Base-by-base conservation (phyloP, 2,113 vertebrate genomes). In the Strix uralensis region DNA sequence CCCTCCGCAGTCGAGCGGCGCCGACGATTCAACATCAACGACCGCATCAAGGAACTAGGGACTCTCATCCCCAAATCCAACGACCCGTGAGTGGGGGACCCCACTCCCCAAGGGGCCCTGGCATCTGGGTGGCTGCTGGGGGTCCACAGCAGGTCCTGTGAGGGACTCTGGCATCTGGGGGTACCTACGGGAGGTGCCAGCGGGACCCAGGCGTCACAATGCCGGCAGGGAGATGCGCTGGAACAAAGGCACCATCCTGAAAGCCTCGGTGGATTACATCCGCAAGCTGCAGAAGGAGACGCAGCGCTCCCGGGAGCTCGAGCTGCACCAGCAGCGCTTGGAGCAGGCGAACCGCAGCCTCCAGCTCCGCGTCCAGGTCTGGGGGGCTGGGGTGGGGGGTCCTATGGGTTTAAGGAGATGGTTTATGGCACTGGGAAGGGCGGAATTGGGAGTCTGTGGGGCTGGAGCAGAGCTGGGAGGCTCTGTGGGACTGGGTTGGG, bases 201-300 rank as follows among this genome's bases (percentile, higher is more conserved):
- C 8, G 32, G 30, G 49, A 22, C 32, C 34, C 57, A 16, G 26
- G 20, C 4, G 2, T 42, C 7, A 22, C 7, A 15, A 1, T 29
- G 51, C 42, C 10, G 59, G 13, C 95, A 99, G 99, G 90, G 99
- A 99, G 84, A 98, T 98, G 90, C 98, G 99, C 81, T 99, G 99
- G 99, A 99, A 99, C 96, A 99, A 99, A 92, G 99, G 99, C 19
- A 99, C 98, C 59, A 99, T 99, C 94, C 96, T 99, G 83, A 99
- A 99, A 94, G 99, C 99, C 2, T 99, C 99, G 0, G 99, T 99
- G 70, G 99, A 99, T 93, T 99, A 99, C 86, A 99, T 99, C 96
- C 98, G 98, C 6, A 99, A 98, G 79, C 96, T 99, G 63, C 99
- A 99, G 98, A 99, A 99, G 74, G 99, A 99, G 9, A 98, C 99